Base-by-base conservation (phyloP, 2,888 invertebrate genomes). In the Fabriciana adippe region DNA sequence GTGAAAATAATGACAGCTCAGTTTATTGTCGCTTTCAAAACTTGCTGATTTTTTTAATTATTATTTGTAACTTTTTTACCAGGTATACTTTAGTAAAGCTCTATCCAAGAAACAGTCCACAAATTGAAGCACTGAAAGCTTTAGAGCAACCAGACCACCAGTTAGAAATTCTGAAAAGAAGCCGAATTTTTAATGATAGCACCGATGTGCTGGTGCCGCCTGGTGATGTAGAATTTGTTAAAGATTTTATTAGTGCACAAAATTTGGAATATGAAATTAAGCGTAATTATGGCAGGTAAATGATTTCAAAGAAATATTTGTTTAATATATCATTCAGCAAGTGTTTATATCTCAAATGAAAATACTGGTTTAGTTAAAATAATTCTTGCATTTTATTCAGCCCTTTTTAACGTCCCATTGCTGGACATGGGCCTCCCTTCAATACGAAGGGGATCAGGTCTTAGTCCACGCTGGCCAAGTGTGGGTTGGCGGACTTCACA, bases 211-310 rank as follows among this genome's bases (percentile, higher is more conserved):
- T 92, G 68, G 88, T 90, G 8, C 85, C 90, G 0, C 78, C 80
- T 0, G 67, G 75, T 2, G 78, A 76, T 6, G 57, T 84, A 54
- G 68, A 71, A 0, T 77, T 72, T 26, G 66, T 90, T 1, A 64
- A 81, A n/a, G 71, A 83, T 0, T 86, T 83, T 21, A 83, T 85
- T 0, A 69, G 72, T 1, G 45, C 73, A 5, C 75, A 81, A 14
- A 70, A 81, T 1, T 68, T 90, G 18, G 57, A 64, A 1, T 69
- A 83, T 48, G 80, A 84, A 61, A 72, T 83, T 0, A 88, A 85
- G 66, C 68, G 68, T 6, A 75, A 88, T 68, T 92, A 91, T 77
- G 90, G 91, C 69, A 86, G 88, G 92, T 89, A 57, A 67, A 80
- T 78, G 45, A 59, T n/a, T 31, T 21, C 6, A 35, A 50, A 50